phyloP scores from a whole-genome alignment of 1,140 invertebrate species.

The Kradibia gibbosae region DNA sequence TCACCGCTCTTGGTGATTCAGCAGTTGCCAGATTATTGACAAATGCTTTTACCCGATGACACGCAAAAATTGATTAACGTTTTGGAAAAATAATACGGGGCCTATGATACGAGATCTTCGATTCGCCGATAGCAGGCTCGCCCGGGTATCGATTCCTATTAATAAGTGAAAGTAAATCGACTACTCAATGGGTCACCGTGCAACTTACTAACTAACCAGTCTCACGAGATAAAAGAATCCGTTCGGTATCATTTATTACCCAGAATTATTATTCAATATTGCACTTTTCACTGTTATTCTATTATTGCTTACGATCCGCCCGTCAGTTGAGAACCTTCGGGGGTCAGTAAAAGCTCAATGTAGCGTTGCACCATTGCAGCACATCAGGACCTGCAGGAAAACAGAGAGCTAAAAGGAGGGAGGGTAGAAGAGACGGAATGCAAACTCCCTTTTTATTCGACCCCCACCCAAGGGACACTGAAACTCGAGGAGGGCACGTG shows the following conservation, averaged over 20 bases:
- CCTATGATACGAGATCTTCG: too few species aligned
- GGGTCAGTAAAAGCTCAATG: slow-evolving; percentile 52
- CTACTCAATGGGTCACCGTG: too few species aligned
- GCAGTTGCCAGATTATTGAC: too few species aligned
- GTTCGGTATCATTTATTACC: too few species aligned
- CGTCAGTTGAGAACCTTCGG: slow-evolving; percentile 58
- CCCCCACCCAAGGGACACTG: slow-evolving; percentile 49
- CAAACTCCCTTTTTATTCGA: slow-evolving; percentile 41
- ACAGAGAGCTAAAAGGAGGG: slow-evolving; percentile 30
- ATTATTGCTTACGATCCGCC: not conserved
- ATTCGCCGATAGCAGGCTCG: too few species aligned
- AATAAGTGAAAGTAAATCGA: too few species aligned
- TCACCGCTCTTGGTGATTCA: too few species aligned
- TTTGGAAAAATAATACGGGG: not conserved
- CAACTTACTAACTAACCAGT: too few species aligned
- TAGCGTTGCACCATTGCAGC: slow-evolving; percentile 59
- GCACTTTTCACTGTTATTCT: not conserved
- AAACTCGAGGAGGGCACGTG: slow-evolving; percentile 66
- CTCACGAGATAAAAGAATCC: too few species aligned
- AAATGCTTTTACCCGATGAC: too few species aligned
- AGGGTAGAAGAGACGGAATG: not conserved
- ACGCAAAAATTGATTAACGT: too few species aligned
- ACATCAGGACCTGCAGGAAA: slow-evolving; percentile 31
- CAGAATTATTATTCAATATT: not conserved
- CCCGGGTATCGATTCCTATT: too few species aligned